Percentiles rank a stretch among this genome's conserved stretches.
Conservation (phyloP, 2,797 vertebrate genomes). For the Acrossocheilus wenchowensis region DNA sequence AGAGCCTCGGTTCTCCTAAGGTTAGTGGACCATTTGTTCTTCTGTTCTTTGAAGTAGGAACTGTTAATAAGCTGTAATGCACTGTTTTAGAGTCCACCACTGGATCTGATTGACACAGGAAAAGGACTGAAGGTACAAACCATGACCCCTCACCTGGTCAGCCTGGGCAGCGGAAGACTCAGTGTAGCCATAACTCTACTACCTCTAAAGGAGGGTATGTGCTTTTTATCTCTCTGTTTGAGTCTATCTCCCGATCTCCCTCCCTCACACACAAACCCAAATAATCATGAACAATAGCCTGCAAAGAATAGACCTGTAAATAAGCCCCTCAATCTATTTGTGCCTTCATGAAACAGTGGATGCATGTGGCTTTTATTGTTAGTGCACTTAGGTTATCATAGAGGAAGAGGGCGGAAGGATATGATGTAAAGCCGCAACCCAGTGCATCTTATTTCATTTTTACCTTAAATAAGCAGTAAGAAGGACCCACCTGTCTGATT, state of each 20-base stretch:
- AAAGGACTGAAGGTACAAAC: constrained; percentile 83
- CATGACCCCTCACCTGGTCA: constrained; percentile 80
- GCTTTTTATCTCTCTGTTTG: not conserved
- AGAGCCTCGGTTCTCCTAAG: constrained; percentile 68
- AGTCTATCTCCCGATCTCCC: not conserved
- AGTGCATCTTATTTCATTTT: constrained; percentile 3
- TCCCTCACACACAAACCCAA: constrained; percentile 18
- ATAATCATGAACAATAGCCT: constrained; percentile 19
- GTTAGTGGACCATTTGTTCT: constrained; percentile 58
- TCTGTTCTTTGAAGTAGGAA: not conserved
- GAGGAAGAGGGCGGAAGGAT: constrained; percentile 26
- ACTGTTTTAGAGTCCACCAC: constrained; percentile 70
- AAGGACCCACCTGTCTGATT: constrained; percentile 13
- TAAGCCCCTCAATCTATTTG: constrained; percentile 6
- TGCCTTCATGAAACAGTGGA: constrained; percentile 49
- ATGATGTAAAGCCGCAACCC: not conserved
- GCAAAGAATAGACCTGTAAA: constrained; percentile 29
- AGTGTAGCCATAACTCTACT: constrained; percentile 83
- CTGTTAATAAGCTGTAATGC: constrained; percentile 4
- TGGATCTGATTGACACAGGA: constrained; percentile 82
- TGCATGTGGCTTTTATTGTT: constrained; percentile 52
- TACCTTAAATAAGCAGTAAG: constrained; percentile 16
- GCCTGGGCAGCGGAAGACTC: constrained; percentile 82
- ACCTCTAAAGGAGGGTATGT: constrained; percentile 82
- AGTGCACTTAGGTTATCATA: constrained; percentile 40